Base-by-base conservation (phyloP, 2,113 vertebrate species). In the Calyptommatus sinebrachiatus region DNA sequence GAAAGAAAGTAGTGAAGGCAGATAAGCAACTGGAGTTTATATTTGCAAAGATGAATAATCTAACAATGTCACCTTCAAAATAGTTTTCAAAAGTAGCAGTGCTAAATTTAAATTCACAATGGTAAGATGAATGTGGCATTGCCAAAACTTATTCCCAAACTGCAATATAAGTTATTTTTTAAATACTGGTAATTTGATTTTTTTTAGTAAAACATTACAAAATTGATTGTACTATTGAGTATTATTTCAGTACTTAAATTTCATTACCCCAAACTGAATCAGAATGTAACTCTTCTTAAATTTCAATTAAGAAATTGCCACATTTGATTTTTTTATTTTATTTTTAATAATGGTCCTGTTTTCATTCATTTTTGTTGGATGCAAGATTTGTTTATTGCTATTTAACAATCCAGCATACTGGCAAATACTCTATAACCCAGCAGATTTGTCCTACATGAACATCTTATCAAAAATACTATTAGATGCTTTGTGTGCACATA, bases 141-240 rank as follows among this genome's bases (percentile, higher is more conserved):
- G 21, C 28, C 22, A 22, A 31, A 67, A 24, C 16, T 11, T 26
- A n/a, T 10, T 28, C 7, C 50, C n/a, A 53, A 6, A 20, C 63
- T 76, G 26, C 61, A 62, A 77, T 12, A 86, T 78, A 86, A 81
- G 35, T 85, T 48, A 28, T 18, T 77, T 81, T 76, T 28, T 83
- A 79, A 78, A 5, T n/a, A n/a, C n/a, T n/a, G n/a, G 66, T 2
- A 29, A 62, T 22, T 24, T 70, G 41, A 84, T 83, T 76, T 53
- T 61, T 26, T 79, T 26, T 26, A 76, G 67, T 4, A 84, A 69
- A 8, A 61, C 35, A 18, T 8, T 62, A 28, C 2, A 21, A 41
- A 48, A 20, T 28, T 31, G n/a, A 53, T 77, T 60, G 41, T 85
- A 84, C 45, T 71, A 75, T 60, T 67, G 61, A 73, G 48, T 73